phyloP scores from a whole-genome alignment of 2,113 vertebrate species.

The Marcusenius ussheri region DNA sequence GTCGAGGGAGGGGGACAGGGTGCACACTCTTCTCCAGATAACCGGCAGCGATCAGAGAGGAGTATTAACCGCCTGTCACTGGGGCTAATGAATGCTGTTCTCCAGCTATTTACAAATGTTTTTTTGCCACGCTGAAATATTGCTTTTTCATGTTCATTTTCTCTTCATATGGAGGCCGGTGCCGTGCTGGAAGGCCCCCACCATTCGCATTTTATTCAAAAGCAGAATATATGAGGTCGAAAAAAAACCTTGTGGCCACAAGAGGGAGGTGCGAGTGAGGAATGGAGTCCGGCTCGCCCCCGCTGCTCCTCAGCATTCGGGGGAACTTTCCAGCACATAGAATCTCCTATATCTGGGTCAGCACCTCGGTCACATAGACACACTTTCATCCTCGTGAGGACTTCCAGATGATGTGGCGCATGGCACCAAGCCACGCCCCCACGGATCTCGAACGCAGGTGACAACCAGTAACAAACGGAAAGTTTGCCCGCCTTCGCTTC shows the following conservation, averaged over 20 bases:
- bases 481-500: background rate
- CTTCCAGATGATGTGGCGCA: background rate
- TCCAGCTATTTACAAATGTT: slow-evolving; percentile 15
- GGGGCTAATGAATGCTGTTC: slow-evolving; percentile 10
- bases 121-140: background rate
- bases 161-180: background rate
- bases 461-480: background rate
- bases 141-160: slow-evolving; percentile 9
- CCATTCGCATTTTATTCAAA: slow-evolving; percentile 9
- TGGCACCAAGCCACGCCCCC: background rate
- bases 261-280: background rate
- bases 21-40: background rate
- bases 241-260: background rate
- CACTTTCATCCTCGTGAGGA: background rate
- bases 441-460: background rate
- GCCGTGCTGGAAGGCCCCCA: background rate
- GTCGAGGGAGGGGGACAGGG: background rate
- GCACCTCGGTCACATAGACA: slow-evolving; percentile 1
- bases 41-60: background rate
- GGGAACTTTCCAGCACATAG: background rate
- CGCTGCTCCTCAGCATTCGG: background rate
- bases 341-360: slow-evolving; percentile 8
- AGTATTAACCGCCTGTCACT: slow-evolving; percentile 23
- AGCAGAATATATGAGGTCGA: background rate
- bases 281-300: background rate